phyloP scores from a whole-genome alignment of 2,113 vertebrate species.

The Odontophorus gujanensis region DNA sequence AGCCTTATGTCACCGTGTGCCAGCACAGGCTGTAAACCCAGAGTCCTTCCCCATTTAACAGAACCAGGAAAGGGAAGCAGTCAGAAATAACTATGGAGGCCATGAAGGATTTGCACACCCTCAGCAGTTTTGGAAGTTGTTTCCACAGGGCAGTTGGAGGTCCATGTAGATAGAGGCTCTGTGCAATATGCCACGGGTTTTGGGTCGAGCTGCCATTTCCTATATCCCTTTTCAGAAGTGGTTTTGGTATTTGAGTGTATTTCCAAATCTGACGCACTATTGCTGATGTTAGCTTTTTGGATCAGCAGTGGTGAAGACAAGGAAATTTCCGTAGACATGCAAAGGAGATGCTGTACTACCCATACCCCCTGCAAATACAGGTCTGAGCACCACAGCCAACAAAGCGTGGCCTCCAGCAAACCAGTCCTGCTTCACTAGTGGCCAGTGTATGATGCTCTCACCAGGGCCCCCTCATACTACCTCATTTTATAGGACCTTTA shows the following conservation, averaged over 20 bases:
- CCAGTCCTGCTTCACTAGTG: slow-evolving; percentile 34
- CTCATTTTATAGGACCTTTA: slow-evolving; percentile 49
- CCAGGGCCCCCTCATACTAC: slow-evolving; percentile 4
- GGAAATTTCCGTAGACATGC: not conserved
- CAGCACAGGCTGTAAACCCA: not conserved
- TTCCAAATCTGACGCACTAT: not conserved
- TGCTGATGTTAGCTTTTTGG: not conserved
- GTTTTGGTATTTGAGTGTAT: not conserved
- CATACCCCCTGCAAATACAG: not conserved
- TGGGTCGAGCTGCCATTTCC: not conserved
- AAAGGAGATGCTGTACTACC: not conserved
- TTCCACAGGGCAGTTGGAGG: not conserved
- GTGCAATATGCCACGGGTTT: not conserved
- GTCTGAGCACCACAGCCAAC: not conserved
- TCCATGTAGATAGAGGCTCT: not conserved
- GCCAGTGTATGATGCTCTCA: not conserved
- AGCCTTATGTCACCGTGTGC: not conserved
- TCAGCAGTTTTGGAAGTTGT: slow-evolving; percentile 56
- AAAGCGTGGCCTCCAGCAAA: not conserved
- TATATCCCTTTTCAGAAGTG: not conserved
- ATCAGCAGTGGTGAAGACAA: not conserved
- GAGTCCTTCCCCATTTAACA: slow-evolving; percentile 11
- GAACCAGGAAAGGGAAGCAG: slow-evolving; percentile 31
- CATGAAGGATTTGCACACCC: not conserved
- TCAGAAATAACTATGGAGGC: not conserved